Evolutionary conservation across 2,888 invertebrate species (phyloP), one percentile per base, ranked within the genome.

Genomic region (Stegophylla sp.): DNA sequence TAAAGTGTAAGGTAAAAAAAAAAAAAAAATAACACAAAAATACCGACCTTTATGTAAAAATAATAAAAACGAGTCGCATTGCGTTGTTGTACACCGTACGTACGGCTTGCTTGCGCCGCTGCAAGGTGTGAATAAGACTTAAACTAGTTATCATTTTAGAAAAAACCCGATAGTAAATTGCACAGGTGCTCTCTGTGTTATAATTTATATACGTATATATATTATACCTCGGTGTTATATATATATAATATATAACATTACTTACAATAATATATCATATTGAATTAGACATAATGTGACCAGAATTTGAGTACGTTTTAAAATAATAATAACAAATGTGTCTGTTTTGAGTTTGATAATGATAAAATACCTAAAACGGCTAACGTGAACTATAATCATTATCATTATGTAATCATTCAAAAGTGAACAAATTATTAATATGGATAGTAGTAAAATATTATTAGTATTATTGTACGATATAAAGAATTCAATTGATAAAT

Each of bases 111-210:
- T 7, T 15, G n/a, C n/a, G n/a, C n/a, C n/a, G n/a, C n/a, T n/a
- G 66, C 75, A 76, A 76, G 75, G 75, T 76, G 75, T 76, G 75
- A 74, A 15, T 34, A 20, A 53, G 53, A 66, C 64, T 53, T 64
- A 72, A 53, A 75, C 48, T 64, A 75, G 74, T 64, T 75, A 63
- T 75, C 74, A 63, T 63, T 34, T 61, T 34, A 12, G 9, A 23
- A 10, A n/a, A 17, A 17, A 63, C 48, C 23, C 17, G 45, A n/a
- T 20, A 74, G 34, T 66, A 53, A 23, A 10, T 12, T 7, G 12
- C 17, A 26, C 64, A 51, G 53, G 75, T 64, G 53, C 53, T n/a
- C 51, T 9, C 17, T 17, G 51, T 3, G 13, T 51, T n/a, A 26
- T 7, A 15, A 3, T 13, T n/a, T 13, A n/a, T 5, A n/a, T 15